Evolutionary conservation across 2,888 invertebrate species (phyloP).

Genomic region (Hydrotaea cyrtoneurina): DNA sequence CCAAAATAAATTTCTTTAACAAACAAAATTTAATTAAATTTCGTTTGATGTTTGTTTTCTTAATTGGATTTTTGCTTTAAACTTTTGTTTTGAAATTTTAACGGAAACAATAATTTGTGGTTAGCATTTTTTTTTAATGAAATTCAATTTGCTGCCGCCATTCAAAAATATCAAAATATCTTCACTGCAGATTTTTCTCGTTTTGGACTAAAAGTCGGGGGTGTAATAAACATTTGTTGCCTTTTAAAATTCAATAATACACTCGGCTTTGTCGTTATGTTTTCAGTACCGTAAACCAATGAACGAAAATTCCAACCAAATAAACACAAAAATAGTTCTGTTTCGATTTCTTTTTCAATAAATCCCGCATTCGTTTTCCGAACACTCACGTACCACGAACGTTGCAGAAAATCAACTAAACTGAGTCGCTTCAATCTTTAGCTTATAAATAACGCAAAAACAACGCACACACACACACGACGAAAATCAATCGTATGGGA

Average conservation of each 20-base stretch:
- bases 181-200: not conserved
- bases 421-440: slow-evolving; percentile 48
- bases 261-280: not conserved
- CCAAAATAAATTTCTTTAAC: not conserved
- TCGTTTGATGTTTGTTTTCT: not conserved
- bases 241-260: slow-evolving; percentile 1
- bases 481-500: not conserved
- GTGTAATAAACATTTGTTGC: slow-evolving; percentile 1
- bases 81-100: too few relatives aligned
- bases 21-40: not conserved
- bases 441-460: slow-evolving; percentile 53
- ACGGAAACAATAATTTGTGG: too few relatives aligned
- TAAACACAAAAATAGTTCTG: too few relatives aligned
- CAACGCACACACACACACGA: not conserved
- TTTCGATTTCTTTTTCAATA: too few relatives aligned
- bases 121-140: not conserved
- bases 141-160: not conserved
- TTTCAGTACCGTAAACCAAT: too few relatives aligned
- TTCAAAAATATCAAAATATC: not conserved
- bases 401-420: slow-evolving; percentile 67
- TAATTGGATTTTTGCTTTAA: not conserved
- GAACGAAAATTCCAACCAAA: too few relatives aligned
- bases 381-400: slow-evolving; percentile 59
- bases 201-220: slow-evolving; percentile 11
- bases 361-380: not conserved